Evolutionary conservation across 2,797 vertebrate genomes (phyloP), one percentile per base, ranked within the genome.

Genomic region (Squalus acanthias): DNA sequence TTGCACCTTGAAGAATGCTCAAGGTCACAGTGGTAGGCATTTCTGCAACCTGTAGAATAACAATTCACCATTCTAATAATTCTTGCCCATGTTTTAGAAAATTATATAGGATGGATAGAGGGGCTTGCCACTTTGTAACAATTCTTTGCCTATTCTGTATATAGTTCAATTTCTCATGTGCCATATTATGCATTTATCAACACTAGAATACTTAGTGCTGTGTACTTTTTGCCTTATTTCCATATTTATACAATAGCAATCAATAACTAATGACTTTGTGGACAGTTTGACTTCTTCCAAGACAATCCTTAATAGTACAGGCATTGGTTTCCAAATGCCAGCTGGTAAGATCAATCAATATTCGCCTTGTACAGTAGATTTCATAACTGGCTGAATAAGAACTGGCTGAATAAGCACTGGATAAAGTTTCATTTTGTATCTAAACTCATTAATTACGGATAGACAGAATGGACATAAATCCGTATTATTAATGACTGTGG

Each of bases 31-130:
- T 33, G 29, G 26, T 33, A 74, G 29, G 12, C 10, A 60, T 60
- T 60, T 89, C 57, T 89, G 57, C 87, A 89, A 60, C 3, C 6
- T 94, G 2, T 46, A 39, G 33, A 93, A 46, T 70, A 94, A 9
- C 65, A 94, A 70, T 20, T 94, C 39, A 94, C 20, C 65, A 50
- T 94, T 94, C 92, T 46, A 94, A 94, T 17, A 57, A 67, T 94
- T 39, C n/a, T 69, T 39, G 65, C 20, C n/a, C 63, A 46, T 69
- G 63, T 65, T 63, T 93, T 69, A 46, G 87, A 15, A 63, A 60
- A 89, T 33, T 0, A 89, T 13, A 89, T 13, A 60, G 87, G 26
- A 15, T 39, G 33, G n/a, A 67, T 2, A 24, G 10, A 39, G 91
- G 6, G 26, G 89, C 13, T 67, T 93, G n/a, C 1, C 4, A 6